These are phyloP conservation scores for Lamprotornis superbus DNA, from an alignment of 2,113 vertebrate genomes.

Conservation along the genomic window DNA sequence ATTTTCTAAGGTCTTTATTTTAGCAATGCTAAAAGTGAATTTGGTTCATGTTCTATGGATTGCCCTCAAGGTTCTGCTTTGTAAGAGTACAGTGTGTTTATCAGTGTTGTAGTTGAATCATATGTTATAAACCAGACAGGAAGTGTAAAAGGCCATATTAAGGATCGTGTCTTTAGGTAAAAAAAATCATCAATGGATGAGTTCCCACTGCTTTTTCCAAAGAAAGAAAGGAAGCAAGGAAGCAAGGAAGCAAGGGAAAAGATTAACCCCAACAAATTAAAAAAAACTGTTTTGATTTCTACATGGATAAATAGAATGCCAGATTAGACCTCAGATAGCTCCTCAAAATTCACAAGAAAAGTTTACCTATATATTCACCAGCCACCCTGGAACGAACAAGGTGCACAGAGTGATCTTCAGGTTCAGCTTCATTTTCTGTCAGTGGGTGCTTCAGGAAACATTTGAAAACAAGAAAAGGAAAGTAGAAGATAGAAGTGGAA, in stretches of 20 bases:
- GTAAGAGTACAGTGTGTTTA: neutral
- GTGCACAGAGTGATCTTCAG: neutral
- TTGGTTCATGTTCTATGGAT: neutral
- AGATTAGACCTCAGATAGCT: neutral
- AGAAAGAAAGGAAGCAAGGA: too few species aligned
- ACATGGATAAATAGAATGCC: neutral
- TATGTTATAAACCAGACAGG: neutral
- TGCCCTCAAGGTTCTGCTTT: neutral
- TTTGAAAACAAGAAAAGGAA: neutral
- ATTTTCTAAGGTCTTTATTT: neutral
- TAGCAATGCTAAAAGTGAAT: neutral
- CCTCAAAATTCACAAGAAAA: neutral
- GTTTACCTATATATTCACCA: neutral
- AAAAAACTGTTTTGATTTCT: neutral
- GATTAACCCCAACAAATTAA: accelerated
- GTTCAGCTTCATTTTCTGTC: neutral
- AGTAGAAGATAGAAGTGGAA: neutral
- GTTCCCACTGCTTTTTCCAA: neutral
- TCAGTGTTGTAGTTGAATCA: neutral
- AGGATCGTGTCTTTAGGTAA: neutral
- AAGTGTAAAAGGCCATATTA: neutral
- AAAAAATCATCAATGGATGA: neutral
- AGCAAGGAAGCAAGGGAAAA: accelerated
- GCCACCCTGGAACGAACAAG: neutral
- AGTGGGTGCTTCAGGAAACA: neutral